These are phyloP conservation scores for Palythoa grandiflora DNA, from an alignment of 92 coral and sea anemone species.

Conservation along the genomic window DNA sequence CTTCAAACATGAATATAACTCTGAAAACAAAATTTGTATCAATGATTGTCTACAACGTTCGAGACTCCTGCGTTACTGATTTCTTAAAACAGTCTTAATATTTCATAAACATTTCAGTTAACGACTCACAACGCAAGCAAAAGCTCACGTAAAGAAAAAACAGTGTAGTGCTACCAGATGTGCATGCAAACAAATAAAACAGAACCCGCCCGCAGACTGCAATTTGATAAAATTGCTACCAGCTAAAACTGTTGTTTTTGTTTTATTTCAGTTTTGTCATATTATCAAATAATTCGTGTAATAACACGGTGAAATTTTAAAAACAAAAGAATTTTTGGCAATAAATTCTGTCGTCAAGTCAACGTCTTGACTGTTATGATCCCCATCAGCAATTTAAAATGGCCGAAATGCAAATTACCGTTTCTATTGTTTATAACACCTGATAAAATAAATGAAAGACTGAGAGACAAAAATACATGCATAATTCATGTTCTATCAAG, in stretches of 20 bases:
- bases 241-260: not conserved
- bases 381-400: not conserved
- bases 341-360: not conserved
- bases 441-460: not conserved
- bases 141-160: no score
- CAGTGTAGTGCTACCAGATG: no score
- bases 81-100: no score
- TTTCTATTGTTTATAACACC: not conserved
- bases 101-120: no score
- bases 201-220: no score
- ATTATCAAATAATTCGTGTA: not conserved
- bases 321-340: constrained; percentile 18
- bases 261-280: not conserved
- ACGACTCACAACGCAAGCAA: no score
- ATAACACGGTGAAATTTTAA: not conserved
- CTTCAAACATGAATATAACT: no score
- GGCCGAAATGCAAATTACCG: not conserved
- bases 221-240: not conserved
- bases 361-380: not conserved
- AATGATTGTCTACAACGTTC: no score
- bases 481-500: constrained; percentile 10
- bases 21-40: no score
- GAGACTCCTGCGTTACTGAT: no score
- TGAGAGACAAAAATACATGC: not conserved
- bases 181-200: no score